phyloP scores from a whole-genome alignment of 1,140 invertebrate species.

The Zelostemma sp. region DNA sequence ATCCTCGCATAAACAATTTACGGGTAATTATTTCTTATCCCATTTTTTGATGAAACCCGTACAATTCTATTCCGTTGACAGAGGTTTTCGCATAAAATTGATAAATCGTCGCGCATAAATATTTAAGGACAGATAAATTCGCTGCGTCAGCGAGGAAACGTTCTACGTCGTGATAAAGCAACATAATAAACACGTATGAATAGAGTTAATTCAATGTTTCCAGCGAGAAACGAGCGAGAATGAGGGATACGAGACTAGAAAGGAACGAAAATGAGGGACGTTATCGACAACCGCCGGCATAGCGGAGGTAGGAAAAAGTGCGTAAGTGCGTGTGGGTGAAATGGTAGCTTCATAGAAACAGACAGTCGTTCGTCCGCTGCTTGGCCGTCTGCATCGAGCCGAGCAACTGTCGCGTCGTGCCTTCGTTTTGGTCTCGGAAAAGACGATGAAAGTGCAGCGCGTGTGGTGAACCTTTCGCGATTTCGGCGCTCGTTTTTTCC shows the following conservation, averaged over 20 bases:
- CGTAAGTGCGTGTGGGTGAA: slow-evolving; percentile 45
- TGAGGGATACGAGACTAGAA: slow-evolving; percentile 12
- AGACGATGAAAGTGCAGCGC: neutral
- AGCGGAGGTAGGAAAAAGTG: slow-evolving; percentile 17
- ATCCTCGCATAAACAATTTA: too few relatives aligned
- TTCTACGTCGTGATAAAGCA: neutral
- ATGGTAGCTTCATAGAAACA: slow-evolving; percentile 56
- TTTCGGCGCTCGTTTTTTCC: neutral
- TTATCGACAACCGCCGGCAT: neutral
- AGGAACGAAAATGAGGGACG: slow-evolving; percentile 4
- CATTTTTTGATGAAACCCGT: too few relatives aligned
- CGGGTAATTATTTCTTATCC: too few relatives aligned
- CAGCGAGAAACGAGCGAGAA: slow-evolving; percentile 1
- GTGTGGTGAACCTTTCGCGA: neutral
- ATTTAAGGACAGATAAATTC: too few relatives aligned
- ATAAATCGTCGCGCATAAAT: too few relatives aligned
- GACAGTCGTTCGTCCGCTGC: slow-evolving; percentile 55
- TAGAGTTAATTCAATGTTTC: neutral
- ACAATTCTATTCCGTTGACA: too few relatives aligned
- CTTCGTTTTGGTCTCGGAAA: slow-evolving; percentile 11
- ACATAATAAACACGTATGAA: neutral
- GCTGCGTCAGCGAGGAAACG: too few relatives aligned
- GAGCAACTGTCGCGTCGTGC: slow-evolving; percentile 19
- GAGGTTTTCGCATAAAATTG: too few relatives aligned
- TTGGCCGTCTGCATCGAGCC: slow-evolving; percentile 54